Evolutionary conservation across 2,888 invertebrate species (phyloP).

Genomic region (Platycheirus rosarum): DNA sequence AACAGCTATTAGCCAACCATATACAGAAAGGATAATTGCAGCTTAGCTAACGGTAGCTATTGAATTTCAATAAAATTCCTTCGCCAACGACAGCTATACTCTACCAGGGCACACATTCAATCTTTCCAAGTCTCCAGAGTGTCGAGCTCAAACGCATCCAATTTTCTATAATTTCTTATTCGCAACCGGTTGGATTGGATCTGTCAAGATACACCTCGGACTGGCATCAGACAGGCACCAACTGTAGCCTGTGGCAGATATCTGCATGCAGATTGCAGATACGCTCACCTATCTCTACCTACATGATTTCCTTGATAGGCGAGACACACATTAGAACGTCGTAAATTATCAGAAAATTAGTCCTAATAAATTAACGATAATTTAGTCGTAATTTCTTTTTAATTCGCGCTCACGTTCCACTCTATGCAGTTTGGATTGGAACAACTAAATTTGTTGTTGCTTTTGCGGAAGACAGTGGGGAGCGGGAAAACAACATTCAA

Average conservation of each 20-base stretch:
- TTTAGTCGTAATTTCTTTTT: conserved; percentile 73
- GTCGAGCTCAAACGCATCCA: conserved; percentile 34
- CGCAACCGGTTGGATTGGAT: conserved; percentile 60
- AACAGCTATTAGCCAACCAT: neutral
- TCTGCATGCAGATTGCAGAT: conserved; percentile 53
- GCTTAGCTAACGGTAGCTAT: conserved; percentile 62
- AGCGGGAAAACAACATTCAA: conserved; percentile 16
- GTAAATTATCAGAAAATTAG: conserved; percentile 73
- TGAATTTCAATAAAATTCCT: conserved; percentile 66
- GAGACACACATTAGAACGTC: conserved; percentile 72
- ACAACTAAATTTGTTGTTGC: conserved; percentile 25
- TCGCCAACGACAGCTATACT: conserved; percentile 4
- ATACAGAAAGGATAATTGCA: conserved; percentile 49
- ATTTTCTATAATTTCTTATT: conserved; percentile 49
- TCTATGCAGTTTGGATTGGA: conserved; percentile 9
- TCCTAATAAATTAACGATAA: conserved; percentile 73
- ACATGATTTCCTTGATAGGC: conserved; percentile 51
- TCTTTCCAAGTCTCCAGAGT: conserved; percentile 1
- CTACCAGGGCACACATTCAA: neutral
- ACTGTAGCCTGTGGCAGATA: conserved; percentile 40
- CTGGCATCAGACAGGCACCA: conserved; percentile 35
- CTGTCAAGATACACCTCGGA: conserved; percentile 34
- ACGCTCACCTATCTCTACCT: neutral
- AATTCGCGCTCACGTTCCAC: conserved; percentile 69
- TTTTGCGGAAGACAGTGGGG: conserved; percentile 5